Conservation (phyloP, 2,797 vertebrate species). For the Ctenochaetus hawaiiensis region DNA sequence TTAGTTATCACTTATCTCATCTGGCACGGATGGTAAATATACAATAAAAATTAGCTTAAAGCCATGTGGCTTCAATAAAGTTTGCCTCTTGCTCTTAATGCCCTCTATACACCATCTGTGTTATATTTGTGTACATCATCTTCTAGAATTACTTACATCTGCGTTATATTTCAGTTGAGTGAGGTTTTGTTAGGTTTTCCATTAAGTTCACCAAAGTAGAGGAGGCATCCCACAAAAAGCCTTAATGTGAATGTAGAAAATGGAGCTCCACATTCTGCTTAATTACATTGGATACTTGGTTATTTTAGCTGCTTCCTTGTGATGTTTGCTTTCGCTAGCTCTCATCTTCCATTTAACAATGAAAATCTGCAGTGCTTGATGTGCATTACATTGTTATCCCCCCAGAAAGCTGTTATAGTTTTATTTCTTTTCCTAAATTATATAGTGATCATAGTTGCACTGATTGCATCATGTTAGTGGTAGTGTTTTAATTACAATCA, state of each 20-base stretch:
- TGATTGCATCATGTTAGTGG: slow-evolving; percentile 7
- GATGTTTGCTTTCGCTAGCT: slow-evolving; percentile 44
- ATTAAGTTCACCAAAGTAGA: slow-evolving; percentile 13
- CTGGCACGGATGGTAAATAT: neutral
- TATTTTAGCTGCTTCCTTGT: slow-evolving; percentile 41
- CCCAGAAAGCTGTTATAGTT: slow-evolving; percentile 39
- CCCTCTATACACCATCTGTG: slow-evolving; percentile 17
- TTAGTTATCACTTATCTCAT: neutral
- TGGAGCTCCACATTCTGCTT: slow-evolving; percentile 43
- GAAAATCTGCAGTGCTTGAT: slow-evolving; percentile 38
- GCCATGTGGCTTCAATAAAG: slow-evolving; percentile 11
- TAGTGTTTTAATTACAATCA: slow-evolving; percentile 49
- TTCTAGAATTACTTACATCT: slow-evolving; percentile 14
- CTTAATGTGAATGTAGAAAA: slow-evolving; percentile 28
- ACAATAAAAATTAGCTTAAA: neutral
- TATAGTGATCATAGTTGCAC: slow-evolving; percentile 14
- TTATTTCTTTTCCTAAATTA: slow-evolving; percentile 18
- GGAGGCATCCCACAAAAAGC: slow-evolving; percentile 8
- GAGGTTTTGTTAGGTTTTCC: slow-evolving; percentile 3
- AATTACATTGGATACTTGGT: slow-evolving; percentile 27
- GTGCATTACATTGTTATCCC: slow-evolving; percentile 42
- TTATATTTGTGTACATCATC: slow-evolving; percentile 11
- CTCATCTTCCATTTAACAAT: slow-evolving; percentile 48
- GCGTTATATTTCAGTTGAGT: slow-evolving; percentile 14
- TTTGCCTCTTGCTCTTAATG: slow-evolving; percentile 7